phyloP scores from a whole-genome alignment of 2,113 vertebrate species.

The Rattus norvegicus region DNA sequence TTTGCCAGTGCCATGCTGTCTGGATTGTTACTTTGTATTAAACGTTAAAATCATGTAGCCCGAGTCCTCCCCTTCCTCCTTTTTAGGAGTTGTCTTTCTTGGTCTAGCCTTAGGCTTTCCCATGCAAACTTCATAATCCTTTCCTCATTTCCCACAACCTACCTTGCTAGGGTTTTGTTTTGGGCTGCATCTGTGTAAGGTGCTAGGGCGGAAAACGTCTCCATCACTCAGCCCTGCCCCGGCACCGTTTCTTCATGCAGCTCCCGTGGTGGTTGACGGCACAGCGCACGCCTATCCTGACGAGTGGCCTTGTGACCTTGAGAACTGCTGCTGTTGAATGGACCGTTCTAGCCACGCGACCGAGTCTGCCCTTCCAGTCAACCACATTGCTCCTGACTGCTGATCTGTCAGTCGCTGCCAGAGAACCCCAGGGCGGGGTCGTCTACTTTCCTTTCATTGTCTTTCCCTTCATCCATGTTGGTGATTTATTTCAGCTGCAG shows the following conservation, averaged over 20 bases:
- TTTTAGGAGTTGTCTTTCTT: background rate
- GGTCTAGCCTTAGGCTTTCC: background rate
- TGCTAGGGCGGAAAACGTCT: background rate
- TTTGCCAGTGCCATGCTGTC: too few relatives aligned
- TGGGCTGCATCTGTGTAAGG: background rate
- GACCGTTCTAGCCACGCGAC: background rate
- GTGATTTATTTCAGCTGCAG: background rate
- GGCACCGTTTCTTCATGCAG: background rate
- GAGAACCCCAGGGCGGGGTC: background rate
- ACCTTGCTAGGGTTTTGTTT: background rate
- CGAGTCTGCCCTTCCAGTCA: background rate
- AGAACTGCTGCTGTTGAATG: background rate
- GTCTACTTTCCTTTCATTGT: too few relatives aligned
- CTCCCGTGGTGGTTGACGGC: background rate
- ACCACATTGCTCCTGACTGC: background rate
- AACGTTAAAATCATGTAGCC: background rate
- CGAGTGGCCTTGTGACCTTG: background rate
- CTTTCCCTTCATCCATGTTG: background rate
- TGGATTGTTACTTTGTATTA: background rate
- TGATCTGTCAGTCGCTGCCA: background rate
- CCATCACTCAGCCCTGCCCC: background rate
- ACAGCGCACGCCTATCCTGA: background rate
- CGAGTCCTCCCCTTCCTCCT: background rate
- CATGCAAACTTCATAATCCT: background rate
- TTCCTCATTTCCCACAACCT: background rate